Evolutionary conservation across 2,888 invertebrate genomes (phyloP), one percentile per base, ranked within the genome.

Genomic region (Drosophila formosana): DNA sequence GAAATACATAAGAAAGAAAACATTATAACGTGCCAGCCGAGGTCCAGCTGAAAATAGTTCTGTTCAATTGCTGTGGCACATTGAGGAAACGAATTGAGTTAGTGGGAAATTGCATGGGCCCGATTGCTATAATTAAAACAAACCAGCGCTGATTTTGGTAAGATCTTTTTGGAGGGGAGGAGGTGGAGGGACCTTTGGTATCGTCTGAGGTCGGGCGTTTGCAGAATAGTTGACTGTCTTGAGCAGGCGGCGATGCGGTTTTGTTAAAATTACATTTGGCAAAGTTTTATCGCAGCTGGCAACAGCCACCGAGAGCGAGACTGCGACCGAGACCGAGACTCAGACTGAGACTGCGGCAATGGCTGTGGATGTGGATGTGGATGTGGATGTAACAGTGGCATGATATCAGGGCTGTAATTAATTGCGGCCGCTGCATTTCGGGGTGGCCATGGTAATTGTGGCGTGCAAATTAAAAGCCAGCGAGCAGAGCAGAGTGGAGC

Each of bases 91-190:
- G 66, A 70, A 60, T 57, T 43, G 66, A 70, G 67, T 53, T 83
- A 64, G 73, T 61, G 80, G 80, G 79, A 91, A 89, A 90, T 89
- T 88, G 85, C 89, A 88, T 89, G 85, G 75, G 70, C 82, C 79
- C 81, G 87, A 89, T 83, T 87, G 81, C 85, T 80, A 88, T 91
- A 90, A 90, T 91, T 90, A 91, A 91, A 90, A 83, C 85, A 81
- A 89, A 85, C 82, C 84, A 80, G 74, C 75, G 64, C 65, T 82
- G 82, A 82, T 86, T 89, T 68, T 71, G 77, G 70, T 70, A 70
- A 72, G 87, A 84, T 84, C 71, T 78, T 67, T 56, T 62, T 45
- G 3, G 28, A 11, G 11, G 39, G 0, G 26, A 25, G 32, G 4
- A 30, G 32, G n/a, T 7, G 28, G 28, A 3, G 26, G 26, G 9